Evolutionary conservation across 2,797 vertebrate species (phyloP), one percentile per base, ranked within the genome.

Genomic region (Trematomus bernacchii): DNA sequence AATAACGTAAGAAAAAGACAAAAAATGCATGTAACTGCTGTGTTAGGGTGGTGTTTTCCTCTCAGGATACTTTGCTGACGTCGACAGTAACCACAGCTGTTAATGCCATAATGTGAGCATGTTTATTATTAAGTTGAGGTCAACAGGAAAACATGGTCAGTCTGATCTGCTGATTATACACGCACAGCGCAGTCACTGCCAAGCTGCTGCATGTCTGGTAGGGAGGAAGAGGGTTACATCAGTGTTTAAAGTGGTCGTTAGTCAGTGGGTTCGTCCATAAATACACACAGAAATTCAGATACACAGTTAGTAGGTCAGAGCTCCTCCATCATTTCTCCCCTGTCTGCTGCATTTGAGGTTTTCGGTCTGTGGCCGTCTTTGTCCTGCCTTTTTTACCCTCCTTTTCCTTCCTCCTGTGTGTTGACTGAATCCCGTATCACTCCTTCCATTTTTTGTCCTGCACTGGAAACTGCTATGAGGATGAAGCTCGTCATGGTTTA

Each of bases 81-180:
- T 51, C 1, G 13, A 76, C 62, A 65, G 55, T 8, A 64, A 66
- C 60, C 59, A 16, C 33, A 66, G 51, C 59, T 64, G 40, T 18
- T 60, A 51, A 62, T 65, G 48, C 15, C 5, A 40, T 71, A n/a
- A 4, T 23, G 50, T 52, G 50, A 65, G 48, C 57, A 4, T 70
- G 51, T 77, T 71, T 55, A 62, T 72, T 53, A 50, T 73, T 33
- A 63, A 8, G 47, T 40, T 84, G 51, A 75, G 78, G 76, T 82
- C 77, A 77, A 70, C 46, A 19, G 61, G 65, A 67, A 76, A 82
- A 68, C 64, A n/a, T 3, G 68, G 69, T 68, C 67, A 19, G 50
- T 67, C 74, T 4, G 16, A 61, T 52, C 40, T 79, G 80, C 68
- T 82, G 71, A 85, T 84, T 84, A 70, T 12, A 76, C 59, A 60